A percentile compares a stretch with the other conserved stretches of the same genome.
These are phyloP conservation scores for Chrysolina haemoptera DNA, from an alignment of 2,888 invertebrate genomes.

Conservation along the genomic window DNA sequence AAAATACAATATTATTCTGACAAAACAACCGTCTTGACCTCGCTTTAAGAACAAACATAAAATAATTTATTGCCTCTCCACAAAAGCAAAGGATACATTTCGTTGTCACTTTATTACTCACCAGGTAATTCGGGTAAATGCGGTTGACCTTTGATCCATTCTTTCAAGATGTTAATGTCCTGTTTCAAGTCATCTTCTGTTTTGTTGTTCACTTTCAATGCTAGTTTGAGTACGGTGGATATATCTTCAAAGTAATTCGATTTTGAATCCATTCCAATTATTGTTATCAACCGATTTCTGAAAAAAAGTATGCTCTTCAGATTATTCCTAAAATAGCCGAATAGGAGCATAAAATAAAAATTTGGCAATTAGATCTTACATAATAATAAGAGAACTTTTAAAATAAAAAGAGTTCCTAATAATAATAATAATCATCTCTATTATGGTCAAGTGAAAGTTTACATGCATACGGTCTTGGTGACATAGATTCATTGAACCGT, in stretches of 20 bases:
- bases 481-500: no score
- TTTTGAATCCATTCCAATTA: neutral
- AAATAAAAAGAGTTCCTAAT: no score
- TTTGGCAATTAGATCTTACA: no score
- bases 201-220: constrained; percentile 43
- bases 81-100: neutral
- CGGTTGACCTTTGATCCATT: constrained; percentile 58
- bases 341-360: no score
- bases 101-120: constrained; percentile 40
- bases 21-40: neutral
- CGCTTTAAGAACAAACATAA: neutral
- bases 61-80: neutral
- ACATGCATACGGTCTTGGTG: no score
- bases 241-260: constrained; percentile 23
- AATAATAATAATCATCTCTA: no score
- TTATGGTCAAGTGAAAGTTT: no score
- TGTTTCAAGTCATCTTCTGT: constrained; percentile 43
- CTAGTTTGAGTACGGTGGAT: constrained; percentile 30
- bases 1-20: neutral
- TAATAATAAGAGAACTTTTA: no score
- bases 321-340: no score
- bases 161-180: constrained; percentile 51
- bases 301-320: no score
- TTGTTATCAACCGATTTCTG: no score
- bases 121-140: constrained; percentile 60